Evolutionary conservation across 2,888 invertebrate species (phyloP).

Genomic region (Unio pictorum): DNA sequence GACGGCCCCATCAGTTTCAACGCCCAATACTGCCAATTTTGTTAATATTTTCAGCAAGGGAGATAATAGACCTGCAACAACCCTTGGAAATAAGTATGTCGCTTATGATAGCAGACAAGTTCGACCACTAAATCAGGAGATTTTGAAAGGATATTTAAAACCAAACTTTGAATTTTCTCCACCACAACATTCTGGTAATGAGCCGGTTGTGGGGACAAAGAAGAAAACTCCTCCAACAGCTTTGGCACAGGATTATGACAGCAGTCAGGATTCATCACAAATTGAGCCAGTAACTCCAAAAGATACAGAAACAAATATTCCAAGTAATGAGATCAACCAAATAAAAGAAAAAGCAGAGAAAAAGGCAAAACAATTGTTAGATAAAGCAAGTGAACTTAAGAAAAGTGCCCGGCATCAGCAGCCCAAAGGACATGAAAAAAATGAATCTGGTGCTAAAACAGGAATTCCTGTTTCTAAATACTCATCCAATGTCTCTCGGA

Average conservation of each 20-base stretch:
- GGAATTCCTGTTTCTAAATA: slow-evolving; percentile 41
- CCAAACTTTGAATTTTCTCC: slow-evolving; percentile 49
- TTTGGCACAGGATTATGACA: slow-evolving; percentile 57
- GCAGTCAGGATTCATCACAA: slow-evolving; percentile 48
- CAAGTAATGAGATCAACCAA: slow-evolving; percentile 32
- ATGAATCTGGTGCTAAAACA: slow-evolving; percentile 37
- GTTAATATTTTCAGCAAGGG: slow-evolving; percentile 32
- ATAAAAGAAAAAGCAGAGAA: slow-evolving; percentile 41
- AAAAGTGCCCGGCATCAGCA: slow-evolving; percentile 20
- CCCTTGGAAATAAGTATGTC: slow-evolving; percentile 49
- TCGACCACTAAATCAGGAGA: slow-evolving; percentile 55
- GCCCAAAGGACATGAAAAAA: slow-evolving; percentile 23
- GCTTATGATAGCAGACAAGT: slow-evolving; percentile 57
- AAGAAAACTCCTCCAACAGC: slow-evolving; percentile 53
- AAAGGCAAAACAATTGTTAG: slow-evolving; percentile 25
- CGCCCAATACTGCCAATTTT: slow-evolving; percentile 28
- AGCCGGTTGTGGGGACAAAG: slow-evolving; percentile 46
- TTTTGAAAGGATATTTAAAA: slow-evolving; percentile 39
- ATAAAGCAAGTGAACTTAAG: slow-evolving; percentile 21
- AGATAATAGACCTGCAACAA: slow-evolving; percentile 43
- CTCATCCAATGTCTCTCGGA: slow-evolving; percentile 35
- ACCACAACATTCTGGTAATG: slow-evolving; percentile 51
- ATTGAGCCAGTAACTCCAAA: slow-evolving; percentile 38
- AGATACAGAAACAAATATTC: slow-evolving; percentile 32
- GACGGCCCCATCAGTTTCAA: slow-evolving; percentile 46